Percentiles rank a stretch among this genome's conserved stretches.
These are phyloP conservation scores for Amphipyra berbera DNA, from an alignment of 2,888 invertebrate species.

Conservation along the genomic window DNA sequence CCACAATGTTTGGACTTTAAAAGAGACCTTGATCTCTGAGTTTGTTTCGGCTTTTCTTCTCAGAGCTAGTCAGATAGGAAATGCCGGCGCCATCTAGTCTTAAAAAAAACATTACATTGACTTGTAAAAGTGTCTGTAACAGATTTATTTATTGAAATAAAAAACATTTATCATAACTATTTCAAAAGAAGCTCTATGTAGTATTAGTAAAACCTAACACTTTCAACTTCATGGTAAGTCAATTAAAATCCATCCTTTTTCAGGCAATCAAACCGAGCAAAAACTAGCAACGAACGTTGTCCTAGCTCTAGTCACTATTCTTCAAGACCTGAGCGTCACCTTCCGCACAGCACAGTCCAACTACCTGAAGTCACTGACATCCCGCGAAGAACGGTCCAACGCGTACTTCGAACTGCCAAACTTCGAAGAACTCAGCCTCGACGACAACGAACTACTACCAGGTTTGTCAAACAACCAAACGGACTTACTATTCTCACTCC, in stretches of 20 bases:
- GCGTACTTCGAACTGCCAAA: constrained; percentile 95
- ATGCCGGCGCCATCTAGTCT: too few relatives aligned
- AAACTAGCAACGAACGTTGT: constrained; percentile 95
- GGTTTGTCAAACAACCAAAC: constrained; percentile 83
- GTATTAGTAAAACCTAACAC: too few relatives aligned
- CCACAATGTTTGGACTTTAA: too few relatives aligned
- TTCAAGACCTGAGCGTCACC: constrained; percentile 96
- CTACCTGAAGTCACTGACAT: constrained; percentile 96
- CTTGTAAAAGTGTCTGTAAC: too few relatives aligned
- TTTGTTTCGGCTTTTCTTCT: too few relatives aligned
- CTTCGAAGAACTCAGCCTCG: constrained; percentile 90
- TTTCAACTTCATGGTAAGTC: not conserved
- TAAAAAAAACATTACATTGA: too few relatives aligned
- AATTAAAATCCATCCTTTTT: constrained; percentile 64
- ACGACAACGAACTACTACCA: constrained; percentile 82
- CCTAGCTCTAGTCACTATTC: constrained; percentile 94
- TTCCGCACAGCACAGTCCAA: constrained; percentile 96
- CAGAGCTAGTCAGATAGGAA: too few relatives aligned
- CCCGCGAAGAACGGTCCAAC: constrained; percentile 96
- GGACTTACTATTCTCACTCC: constrained; percentile 80
- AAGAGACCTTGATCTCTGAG: too few relatives aligned
- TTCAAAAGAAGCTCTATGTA: too few relatives aligned
- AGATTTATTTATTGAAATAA: too few relatives aligned
- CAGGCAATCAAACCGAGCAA: constrained; percentile 93
- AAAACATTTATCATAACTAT: too few relatives aligned